phyloP scores from a whole-genome alignment of 1,140 invertebrate genomes.

The Megalonaias nervosa region DNA sequence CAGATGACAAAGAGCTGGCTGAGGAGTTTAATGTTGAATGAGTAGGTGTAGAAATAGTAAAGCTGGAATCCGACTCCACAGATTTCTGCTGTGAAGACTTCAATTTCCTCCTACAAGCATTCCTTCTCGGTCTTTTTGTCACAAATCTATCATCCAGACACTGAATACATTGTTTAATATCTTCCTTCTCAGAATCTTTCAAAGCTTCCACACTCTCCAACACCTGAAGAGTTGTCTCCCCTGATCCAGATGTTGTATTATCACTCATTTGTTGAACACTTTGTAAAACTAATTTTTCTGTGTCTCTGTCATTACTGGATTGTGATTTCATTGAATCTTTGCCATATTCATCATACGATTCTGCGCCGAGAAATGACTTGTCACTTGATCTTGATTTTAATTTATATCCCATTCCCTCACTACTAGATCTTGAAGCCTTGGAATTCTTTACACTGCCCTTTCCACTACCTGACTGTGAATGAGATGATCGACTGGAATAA shows the following conservation, averaged over 20 bases:
- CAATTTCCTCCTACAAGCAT: constrained; percentile 21
- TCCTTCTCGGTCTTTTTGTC: constrained; percentile 46
- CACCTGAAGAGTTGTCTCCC: constrained; percentile 41
- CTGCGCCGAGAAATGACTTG: neutral
- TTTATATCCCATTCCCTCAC: constrained; percentile 15
- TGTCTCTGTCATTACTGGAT: constrained; percentile 39
- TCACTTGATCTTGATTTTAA: constrained; percentile 25
- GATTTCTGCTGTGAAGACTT: constrained; percentile 30
- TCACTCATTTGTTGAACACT: constrained; percentile 48
- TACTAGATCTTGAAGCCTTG: constrained; percentile 14
- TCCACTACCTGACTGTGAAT: neutral
- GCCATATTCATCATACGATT: neutral
- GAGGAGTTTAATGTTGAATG: constrained; percentile 49
- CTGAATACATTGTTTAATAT: constrained; percentile 37
- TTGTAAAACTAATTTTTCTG: constrained; percentile 47
- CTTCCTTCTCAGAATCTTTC: constrained; percentile 35
- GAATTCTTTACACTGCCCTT: constrained; percentile 1
- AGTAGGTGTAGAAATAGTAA: constrained; percentile 64
- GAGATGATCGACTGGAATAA: no score
- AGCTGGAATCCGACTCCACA: constrained; percentile 54
- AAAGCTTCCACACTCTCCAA: constrained; percentile 50
- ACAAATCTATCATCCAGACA: constrained; percentile 64
- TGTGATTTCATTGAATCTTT: constrained; percentile 6
- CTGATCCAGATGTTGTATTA: constrained; percentile 22
- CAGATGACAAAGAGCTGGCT: constrained; percentile 51